Conservation (phyloP, 2,797 vertebrate species). For the Antennarius maculatus region DNA sequence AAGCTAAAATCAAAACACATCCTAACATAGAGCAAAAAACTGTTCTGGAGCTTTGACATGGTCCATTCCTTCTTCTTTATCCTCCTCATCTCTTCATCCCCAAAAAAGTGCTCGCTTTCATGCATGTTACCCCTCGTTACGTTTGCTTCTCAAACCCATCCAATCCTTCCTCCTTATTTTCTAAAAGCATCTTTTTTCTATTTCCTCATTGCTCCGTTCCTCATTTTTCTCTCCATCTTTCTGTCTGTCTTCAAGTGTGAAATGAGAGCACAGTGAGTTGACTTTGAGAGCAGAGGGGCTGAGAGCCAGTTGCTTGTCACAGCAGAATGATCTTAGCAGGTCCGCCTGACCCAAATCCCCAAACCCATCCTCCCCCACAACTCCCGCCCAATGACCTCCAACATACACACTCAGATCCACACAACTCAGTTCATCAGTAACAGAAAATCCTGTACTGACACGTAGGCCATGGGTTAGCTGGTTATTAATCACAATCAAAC, state of each 20-base stretch:
- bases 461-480: slow-evolving; percentile 16
- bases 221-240: slow-evolving; percentile 13
- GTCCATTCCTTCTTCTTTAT: background rate
- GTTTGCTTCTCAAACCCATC: background rate
- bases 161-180: slow-evolving; percentile 9
- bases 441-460: slow-evolving; percentile 32
- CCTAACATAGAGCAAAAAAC: background rate
- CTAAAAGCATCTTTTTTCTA: slow-evolving; percentile 21
- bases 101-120: slow-evolving; percentile 21
- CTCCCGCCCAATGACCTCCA: background rate
- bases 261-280: slow-evolving; percentile 71
- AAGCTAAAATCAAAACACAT: slow-evolving; percentile 2
- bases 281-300: slow-evolving; percentile 60
- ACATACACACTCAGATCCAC: slow-evolving; percentile 11
- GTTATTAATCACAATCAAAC: slow-evolving; percentile 60
- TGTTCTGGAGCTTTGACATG: background rate
- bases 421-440: slow-evolving; percentile 13
- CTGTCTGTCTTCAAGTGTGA: slow-evolving; percentile 72
- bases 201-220: slow-evolving; percentile 17
- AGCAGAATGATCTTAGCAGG: slow-evolving; percentile 64
- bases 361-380: background rate
- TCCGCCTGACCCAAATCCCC: slow-evolving; percentile 45
- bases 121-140: slow-evolving; percentile 26
- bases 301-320: slow-evolving; percentile 63
- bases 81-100: slow-evolving; percentile 3